Percentiles rank a stretch among this genome's conserved stretches.
Evolutionary conservation across 2,113 vertebrate genomes (phyloP).

Genomic region (Leptodactylus fuscus): DNA sequence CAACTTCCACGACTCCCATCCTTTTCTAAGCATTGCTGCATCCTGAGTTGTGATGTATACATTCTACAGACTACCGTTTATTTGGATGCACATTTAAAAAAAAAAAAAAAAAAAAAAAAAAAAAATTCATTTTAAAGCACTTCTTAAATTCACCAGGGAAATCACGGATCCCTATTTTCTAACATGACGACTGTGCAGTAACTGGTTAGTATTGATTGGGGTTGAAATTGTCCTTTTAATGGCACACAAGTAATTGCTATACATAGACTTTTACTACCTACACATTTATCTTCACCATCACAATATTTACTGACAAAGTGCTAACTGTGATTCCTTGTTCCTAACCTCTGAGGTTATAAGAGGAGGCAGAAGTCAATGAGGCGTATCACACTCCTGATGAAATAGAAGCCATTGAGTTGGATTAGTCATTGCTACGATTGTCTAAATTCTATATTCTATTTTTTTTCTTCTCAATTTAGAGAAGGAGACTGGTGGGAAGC

Average conservation of each 20-base stretch:
- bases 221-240: neutral
- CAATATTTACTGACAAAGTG: neutral
- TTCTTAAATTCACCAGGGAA: neutral
- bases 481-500: slow-evolving; percentile 99
- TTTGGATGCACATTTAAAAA: neutral
- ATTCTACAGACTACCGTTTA: neutral
- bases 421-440: neutral
- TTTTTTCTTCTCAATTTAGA: slow-evolving; percentile 61
- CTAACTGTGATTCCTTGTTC: neutral
- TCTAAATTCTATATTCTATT: neutral
- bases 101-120: no score
- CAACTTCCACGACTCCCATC: no score
- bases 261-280: neutral
- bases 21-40: no score
- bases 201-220: neutral
- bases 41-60: neutral
- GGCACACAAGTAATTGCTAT: neutral
- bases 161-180: neutral
- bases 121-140: neutral
- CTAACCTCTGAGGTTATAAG: neutral
- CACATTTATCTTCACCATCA: neutral
- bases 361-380: neutral
- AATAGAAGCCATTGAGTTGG: neutral
- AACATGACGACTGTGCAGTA: neutral
- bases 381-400: neutral